Evolutionary conservation across 2,888 invertebrate genomes (phyloP).

Genomic region (Copidosoma aretas): DNA sequence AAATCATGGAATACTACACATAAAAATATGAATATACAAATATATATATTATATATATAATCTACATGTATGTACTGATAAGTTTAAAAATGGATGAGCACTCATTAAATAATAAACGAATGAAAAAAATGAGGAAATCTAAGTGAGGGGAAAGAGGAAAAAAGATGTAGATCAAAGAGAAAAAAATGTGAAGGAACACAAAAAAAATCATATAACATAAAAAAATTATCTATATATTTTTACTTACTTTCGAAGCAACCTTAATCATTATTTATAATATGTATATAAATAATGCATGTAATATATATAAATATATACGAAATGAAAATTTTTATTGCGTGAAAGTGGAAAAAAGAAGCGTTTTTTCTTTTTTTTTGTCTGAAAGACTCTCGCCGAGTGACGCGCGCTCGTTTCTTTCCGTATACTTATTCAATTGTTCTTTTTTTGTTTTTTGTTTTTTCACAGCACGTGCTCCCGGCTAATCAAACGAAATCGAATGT

Average conservation of each 20-base stretch:
- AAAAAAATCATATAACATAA: constrained; percentile 41
- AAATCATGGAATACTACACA: constrained; percentile 15
- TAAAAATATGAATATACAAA: constrained; percentile 6
- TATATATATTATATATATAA: too few species aligned
- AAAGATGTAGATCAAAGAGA: background rate
- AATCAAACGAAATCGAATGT: background rate
- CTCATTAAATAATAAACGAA: constrained; percentile 16
- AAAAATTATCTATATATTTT: constrained; percentile 53
- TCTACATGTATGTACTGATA: constrained; percentile 20
- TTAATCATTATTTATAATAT: constrained; percentile 56
- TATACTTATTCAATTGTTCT: too few species aligned
- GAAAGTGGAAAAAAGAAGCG: constrained; percentile 21
- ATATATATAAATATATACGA: constrained; percentile 30
- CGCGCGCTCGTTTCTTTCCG: constrained; percentile 12
- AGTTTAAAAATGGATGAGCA: constrained; percentile 12
- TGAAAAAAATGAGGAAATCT: constrained; percentile 12
- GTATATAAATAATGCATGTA: constrained; percentile 33
- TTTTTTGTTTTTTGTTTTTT: constrained; percentile 13
- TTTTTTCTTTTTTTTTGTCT: background rate
- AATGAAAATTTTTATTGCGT: constrained; percentile 33
- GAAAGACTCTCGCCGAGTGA: constrained; percentile 25
- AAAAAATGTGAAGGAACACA: constrained; percentile 38
- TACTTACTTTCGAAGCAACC: constrained; percentile 56
- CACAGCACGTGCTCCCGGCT: background rate
- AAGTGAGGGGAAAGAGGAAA: background rate